Evolutionary conservation across 2,888 invertebrate species (phyloP).

Genomic region (Brachyopa scutellaris): DNA sequence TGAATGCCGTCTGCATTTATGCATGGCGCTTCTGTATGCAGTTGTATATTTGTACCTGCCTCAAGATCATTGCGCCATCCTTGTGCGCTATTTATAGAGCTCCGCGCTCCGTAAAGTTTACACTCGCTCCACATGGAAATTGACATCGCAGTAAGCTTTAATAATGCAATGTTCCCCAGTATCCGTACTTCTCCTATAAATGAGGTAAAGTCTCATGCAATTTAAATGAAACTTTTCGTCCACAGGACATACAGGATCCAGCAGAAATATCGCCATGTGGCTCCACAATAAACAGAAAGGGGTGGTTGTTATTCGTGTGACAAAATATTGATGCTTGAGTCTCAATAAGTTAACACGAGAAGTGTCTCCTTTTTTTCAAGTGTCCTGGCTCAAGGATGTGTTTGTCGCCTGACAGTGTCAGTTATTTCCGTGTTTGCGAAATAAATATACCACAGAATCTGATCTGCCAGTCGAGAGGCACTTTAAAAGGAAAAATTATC

Average conservation of each 20-base stretch:
- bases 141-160: slow-evolving; percentile 67
- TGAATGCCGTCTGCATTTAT: slow-evolving; percentile 66
- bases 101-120: slow-evolving; percentile 49
- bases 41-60: too few species aligned
- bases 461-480: slow-evolving; percentile 63
- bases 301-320: slow-evolving; percentile 28
- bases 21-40: slow-evolving; percentile 26
- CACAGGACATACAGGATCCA: slow-evolving; percentile 1
- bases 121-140: slow-evolving; percentile 53
- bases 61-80: slow-evolving; percentile 34
- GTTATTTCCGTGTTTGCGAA: slow-evolving; percentile 66
- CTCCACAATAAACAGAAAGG: neutral
- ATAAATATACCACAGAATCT: slow-evolving; percentile 51
- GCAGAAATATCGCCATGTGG: neutral
- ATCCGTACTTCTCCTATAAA: slow-evolving; percentile 22
- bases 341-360: slow-evolving; percentile 60
- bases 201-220: slow-evolving; percentile 50
- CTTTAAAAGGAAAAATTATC: slow-evolving; percentile 64
- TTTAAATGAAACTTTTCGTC: slow-evolving; percentile 44
- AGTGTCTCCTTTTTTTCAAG: slow-evolving; percentile 35
- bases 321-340: slow-evolving; percentile 71
- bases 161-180: slow-evolving; percentile 60
- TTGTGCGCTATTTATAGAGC: slow-evolving; percentile 46
- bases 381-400: slow-evolving; percentile 64
- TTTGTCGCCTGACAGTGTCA: slow-evolving; percentile 68